Evolutionary conservation across 2,888 invertebrate genomes (phyloP), one percentile per base, ranked within the genome.

Genomic region (Corythucha ciliata): DNA sequence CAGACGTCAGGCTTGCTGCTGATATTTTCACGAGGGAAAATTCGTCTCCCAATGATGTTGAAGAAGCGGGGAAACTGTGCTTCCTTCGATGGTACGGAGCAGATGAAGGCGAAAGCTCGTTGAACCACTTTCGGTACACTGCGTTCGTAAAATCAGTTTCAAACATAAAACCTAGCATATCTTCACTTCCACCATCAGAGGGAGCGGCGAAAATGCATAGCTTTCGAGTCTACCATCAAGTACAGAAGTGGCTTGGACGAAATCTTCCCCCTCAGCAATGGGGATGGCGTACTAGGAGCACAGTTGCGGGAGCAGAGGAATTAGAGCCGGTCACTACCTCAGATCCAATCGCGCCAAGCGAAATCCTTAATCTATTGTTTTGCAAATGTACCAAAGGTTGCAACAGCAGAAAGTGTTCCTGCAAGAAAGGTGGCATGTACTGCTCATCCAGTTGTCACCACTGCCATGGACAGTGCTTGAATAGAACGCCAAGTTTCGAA

Each of bases 191-290:
- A 37, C 52, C 47, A 12, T 47, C 29, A 34, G 26, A 52, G 39
- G 47, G 39, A 21, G 39, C 52, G 40, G 39, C 45, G 36, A 48
- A 52, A 39, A 48, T 49, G 32, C 44, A 49, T 42, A 33, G 36
- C 34, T 32, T 49, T 18, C 42, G 39, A 50, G 45, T 42, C 32
- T 54, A 39, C 41, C 34, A 51, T 22, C 47, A 51, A 41, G 54
- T 54, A 33, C 51, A 54, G 37, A 45, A 47, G 46, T 51, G 47
- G 46, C 16, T 54, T 29, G 46, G 54, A 45, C 46, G 47, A 36
- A 20, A 49, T 7, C 48, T 53, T 14, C 48, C 41, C 39, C 49
- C 53, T 50, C 33, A 49, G 24, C 37, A 27, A 22, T 53, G 34
- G 22, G 48, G 48, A 20, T 53, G 53, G 42, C 37, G 49, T 34